phyloP scores from a whole-genome alignment of 2,888 invertebrate genomes.

The Vesta saturnalis region DNA sequence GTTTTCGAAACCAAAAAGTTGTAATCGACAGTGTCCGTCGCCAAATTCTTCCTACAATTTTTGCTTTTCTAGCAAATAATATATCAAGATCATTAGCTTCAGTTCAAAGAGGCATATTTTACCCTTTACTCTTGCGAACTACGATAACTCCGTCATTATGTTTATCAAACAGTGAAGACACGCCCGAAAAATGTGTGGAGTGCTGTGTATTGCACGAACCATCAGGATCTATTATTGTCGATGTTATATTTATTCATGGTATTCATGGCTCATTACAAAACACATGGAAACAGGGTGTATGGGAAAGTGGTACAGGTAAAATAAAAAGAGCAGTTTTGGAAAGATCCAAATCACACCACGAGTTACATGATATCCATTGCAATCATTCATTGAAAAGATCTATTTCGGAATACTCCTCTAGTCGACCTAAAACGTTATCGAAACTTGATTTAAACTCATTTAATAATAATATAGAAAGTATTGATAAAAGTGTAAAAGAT shows the following conservation, averaged over 20 bases:
- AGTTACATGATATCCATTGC: slow-evolving; percentile 42
- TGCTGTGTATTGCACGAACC: slow-evolving; percentile 58
- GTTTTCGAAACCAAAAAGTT: slow-evolving; percentile 56
- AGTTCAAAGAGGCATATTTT: slow-evolving; percentile 55
- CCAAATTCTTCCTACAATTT: slow-evolving; percentile 56
- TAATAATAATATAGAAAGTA: slow-evolving; percentile 34
- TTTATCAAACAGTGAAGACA: slow-evolving; percentile 24
- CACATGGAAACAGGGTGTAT: slow-evolving; percentile 85
- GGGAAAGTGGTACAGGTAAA: slow-evolving; percentile 62
- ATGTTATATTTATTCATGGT: slow-evolving; percentile 87
- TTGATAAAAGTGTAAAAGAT: slow-evolving; percentile 14
- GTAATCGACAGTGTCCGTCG: slow-evolving; percentile 55
- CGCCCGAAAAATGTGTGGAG: slow-evolving; percentile 58
- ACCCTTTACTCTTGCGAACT: slow-evolving; percentile 42
- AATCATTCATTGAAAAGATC: slow-evolving; percentile 49
- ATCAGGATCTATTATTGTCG: slow-evolving; percentile 60
- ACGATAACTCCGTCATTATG: not conserved
- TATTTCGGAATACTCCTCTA: slow-evolving; percentile 48
- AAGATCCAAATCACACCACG: slow-evolving; percentile 49
- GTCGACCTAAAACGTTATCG: slow-evolving; percentile 50
- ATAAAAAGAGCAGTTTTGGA: slow-evolving; percentile 53
- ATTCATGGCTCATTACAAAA: slow-evolving; percentile 80
- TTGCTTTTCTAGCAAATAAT: slow-evolving; percentile 59
- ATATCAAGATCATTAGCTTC: slow-evolving; percentile 58
- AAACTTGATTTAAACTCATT: slow-evolving; percentile 42